Evolutionary conservation across 2,888 invertebrate genomes (phyloP).

Genomic region (Blastobasis lacticolella): DNA sequence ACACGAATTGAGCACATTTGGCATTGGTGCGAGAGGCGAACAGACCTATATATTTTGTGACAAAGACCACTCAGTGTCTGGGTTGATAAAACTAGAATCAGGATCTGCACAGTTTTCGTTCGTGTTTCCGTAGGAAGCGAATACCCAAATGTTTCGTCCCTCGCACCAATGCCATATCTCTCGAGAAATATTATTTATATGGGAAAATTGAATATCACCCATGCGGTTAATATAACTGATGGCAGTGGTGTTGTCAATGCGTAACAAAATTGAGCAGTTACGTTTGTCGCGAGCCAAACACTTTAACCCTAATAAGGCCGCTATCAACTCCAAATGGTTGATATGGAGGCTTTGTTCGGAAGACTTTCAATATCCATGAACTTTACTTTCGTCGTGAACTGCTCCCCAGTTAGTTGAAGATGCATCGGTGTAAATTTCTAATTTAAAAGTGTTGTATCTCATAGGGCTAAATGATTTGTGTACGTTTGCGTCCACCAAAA

Average conservation of each 20-base stretch:
- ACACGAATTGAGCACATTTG: neutral
- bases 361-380: neutral
- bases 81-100: neutral
- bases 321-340: neutral
- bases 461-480: no score
- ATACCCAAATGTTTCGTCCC: neutral
- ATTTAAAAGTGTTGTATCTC: neutral
- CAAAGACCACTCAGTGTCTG: neutral
- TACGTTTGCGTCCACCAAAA: no score
- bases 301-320: neutral
- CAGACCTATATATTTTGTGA: neutral
- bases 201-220: neutral
- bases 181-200: neutral
- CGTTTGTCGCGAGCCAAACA: no score
- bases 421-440: neutral
- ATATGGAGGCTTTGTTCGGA: neutral
- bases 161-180: neutral
- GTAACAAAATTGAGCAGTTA: neutral
- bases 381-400: neutral
- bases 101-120: neutral
- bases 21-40: neutral
- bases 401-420: neutral
- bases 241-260: neutral
- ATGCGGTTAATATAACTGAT: neutral
- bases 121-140: neutral